Conservation (phyloP, 2,888 invertebrate species). For the Agriopis marginaria region DNA sequence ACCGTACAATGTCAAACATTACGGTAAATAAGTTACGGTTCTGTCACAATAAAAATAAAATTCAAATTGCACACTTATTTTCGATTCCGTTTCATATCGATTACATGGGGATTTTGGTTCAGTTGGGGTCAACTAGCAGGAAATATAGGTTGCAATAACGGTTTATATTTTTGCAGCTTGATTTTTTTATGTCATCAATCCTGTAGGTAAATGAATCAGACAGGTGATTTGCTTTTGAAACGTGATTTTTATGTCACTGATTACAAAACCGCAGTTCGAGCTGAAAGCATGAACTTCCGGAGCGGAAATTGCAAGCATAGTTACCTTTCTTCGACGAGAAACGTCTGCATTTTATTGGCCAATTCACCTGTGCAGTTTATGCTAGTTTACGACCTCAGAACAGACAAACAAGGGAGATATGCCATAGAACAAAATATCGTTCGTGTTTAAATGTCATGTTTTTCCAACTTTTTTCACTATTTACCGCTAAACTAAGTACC, state of each 20-base stretch:
- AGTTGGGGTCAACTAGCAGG: slow-evolving; percentile 8
- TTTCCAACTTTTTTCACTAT: too few relatives aligned
- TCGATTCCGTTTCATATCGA: slow-evolving; percentile 18
- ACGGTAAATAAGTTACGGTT: slow-evolving; percentile 17
- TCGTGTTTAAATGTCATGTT: too few relatives aligned
- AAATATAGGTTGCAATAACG: slow-evolving; percentile 15
- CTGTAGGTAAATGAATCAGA: neutral
- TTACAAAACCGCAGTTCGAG: neutral
- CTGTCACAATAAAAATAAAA: slow-evolving; percentile 21
- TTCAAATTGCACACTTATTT: slow-evolving; percentile 18
- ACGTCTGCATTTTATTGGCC: slow-evolving; percentile 22
- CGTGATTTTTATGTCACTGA: neutral
- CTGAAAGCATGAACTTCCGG: slow-evolving; percentile 13
- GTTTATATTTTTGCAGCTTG: neutral
- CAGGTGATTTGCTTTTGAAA: slow-evolving; percentile 1
- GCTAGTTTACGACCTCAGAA: slow-evolving; percentile 1
- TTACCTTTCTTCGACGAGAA: slow-evolving; percentile 3
- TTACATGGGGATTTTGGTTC: slow-evolving; percentile 16
- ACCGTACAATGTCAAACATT: slow-evolving; percentile 11
- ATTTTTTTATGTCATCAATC: neutral
- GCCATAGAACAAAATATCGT: too few relatives aligned
- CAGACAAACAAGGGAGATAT: too few relatives aligned
- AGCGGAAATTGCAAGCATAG: slow-evolving; percentile 28
- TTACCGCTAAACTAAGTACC: too few relatives aligned
- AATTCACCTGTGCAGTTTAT: slow-evolving; percentile 18